Evolutionary conservation across 2,797 vertebrate species (phyloP), one percentile per base, ranked within the genome.

Genomic region (Geotrypetes seraphini): DNA sequence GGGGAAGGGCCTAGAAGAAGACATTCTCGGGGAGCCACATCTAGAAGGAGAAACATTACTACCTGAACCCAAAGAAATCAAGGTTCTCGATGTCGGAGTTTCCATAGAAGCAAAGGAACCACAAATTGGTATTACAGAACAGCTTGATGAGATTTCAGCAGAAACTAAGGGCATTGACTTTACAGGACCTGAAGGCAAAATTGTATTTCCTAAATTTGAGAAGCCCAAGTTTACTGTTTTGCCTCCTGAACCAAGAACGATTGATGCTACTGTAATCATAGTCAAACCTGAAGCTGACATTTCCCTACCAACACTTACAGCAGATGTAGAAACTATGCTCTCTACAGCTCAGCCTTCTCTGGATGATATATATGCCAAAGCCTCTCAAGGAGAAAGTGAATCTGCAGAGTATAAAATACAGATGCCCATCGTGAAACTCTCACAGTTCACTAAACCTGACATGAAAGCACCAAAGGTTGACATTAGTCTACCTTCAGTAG

Each of bases 131-230:
- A 3, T 15, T n/a, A 16, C 0, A 0, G 14, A 43, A 47, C 12
- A 29, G 0, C 23, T 28, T 34, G 5, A 11, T 11, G n/a, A n/a
- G n/a, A n/a, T n/a, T 11, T 3, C 10, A 5, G 33, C 47, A 39
- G 31, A 39, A 7, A 38, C 22, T 45, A 28, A 9, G 4, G 22
- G 34, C 3, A 48, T 27, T 25, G 28, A 50, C 28, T 41, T n/a
- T 54, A 40, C 43, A 7, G 50, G 39, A 7, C 42, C 66, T 7
- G 66, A 71, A 36, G 3, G 60, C 8, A 52, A 7, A 1, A 46
- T 63, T 38, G 84, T 57, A 48, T 85, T 87, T 45, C 73, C 85
- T 23, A 84, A 71, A 49, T 26, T 81, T 5, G 71, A 64, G 63
- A 50, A 85, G 13, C 77, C 85, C 16, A 60, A 63, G 39, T 75